Conservation (phyloP, 2,113 vertebrate species). For the Microtus montanus region DNA sequence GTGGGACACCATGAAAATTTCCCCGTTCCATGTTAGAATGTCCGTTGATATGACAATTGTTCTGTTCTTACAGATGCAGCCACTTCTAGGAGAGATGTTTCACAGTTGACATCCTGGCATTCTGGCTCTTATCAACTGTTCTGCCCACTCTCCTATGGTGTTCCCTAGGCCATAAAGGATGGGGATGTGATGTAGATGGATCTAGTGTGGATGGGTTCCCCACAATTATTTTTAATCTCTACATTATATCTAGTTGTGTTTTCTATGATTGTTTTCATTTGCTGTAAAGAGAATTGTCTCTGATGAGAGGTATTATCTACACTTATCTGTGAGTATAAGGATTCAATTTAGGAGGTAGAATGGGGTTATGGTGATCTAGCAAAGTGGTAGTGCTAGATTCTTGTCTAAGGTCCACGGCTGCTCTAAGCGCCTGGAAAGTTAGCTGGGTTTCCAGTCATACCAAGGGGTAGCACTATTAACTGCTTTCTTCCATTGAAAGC, state of each 20-base stretch:
- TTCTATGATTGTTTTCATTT: not conserved
- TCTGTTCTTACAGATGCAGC: not conserved
- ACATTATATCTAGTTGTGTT: not conserved
- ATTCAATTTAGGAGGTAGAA: not conserved
- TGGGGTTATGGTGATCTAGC: not conserved
- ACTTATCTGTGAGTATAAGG: not conserved
- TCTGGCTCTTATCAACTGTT: not conserved
- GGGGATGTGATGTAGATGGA: not conserved
- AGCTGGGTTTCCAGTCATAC: not conserved
- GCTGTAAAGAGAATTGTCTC: not conserved
- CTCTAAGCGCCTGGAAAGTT: not conserved
- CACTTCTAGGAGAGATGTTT: not conserved
- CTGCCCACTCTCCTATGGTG: not conserved
- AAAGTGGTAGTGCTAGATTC: not conserved
- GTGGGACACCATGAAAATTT: not conserved
- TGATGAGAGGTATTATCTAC: not conserved
- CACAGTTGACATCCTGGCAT: not conserved
- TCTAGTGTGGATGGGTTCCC: not conserved
- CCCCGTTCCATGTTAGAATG: not conserved
- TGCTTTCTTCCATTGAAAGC: not conserved
- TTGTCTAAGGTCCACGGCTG: not conserved
- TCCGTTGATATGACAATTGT: not conserved
- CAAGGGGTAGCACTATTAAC: not conserved
- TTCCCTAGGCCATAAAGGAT: not conserved
- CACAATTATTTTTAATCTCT: not conserved